Conservation (phyloP, 2,888 invertebrate genomes). For the Cynaeus angustus region DNA sequence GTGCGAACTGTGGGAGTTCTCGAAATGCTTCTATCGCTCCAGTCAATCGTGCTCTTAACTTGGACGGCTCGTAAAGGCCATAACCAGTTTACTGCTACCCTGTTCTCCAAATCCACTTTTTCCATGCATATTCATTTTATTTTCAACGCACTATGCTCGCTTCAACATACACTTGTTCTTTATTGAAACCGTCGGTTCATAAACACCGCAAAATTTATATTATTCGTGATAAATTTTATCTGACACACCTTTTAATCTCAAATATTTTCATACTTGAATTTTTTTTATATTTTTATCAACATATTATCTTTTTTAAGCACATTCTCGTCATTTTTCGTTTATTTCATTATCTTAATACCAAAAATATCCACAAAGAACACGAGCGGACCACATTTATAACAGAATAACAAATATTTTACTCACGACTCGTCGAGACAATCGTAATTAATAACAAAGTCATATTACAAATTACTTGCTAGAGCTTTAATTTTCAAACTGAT, state of each 20-base stretch:
- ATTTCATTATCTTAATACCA: no score
- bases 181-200: conserved; percentile 37
- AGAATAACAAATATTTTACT: no score
- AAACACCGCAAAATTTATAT: conserved; percentile 40
- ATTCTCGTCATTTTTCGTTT: not conserved
- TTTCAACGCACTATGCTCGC: conserved; percentile 25
- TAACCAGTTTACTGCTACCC: conserved; percentile 53
- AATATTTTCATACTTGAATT: conserved; percentile 19
- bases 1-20: conserved; percentile 51
- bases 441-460: no score
- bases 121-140: conserved; percentile 51
- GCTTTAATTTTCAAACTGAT: no score
- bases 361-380: no score
- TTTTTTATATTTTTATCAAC: not conserved
- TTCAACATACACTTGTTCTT: conserved; percentile 37
- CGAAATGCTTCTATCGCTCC: conserved; percentile 55
- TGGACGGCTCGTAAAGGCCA: conserved; percentile 52
- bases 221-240: conserved; percentile 4
- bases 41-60: conserved; percentile 55
- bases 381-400: no score
- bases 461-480: no score
- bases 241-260: conserved; percentile 30
- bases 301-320: not conserved
- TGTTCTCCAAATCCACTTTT: conserved; percentile 41
- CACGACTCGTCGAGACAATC: no score